Evolutionary conservation across 2,797 vertebrate genomes (phyloP).

Genomic region (Acanthiza pusilla): DNA sequence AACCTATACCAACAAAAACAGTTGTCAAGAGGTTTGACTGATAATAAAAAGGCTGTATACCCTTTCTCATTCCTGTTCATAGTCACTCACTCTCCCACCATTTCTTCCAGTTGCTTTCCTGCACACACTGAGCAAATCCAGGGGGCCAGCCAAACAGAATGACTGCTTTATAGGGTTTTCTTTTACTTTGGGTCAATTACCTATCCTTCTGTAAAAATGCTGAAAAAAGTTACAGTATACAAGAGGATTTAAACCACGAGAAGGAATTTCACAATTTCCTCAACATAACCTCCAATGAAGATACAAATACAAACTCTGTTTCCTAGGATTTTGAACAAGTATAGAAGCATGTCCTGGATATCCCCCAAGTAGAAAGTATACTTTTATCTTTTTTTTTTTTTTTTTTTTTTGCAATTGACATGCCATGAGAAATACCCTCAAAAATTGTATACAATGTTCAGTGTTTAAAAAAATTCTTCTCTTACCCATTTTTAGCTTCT

Average conservation of each 20-base stretch:
- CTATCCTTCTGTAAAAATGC: background rate
- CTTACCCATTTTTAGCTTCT: background rate
- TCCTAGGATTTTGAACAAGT: background rate
- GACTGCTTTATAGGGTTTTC: background rate
- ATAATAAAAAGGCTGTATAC: background rate
- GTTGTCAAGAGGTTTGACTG: background rate
- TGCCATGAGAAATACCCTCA: background rate
- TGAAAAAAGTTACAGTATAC: background rate
- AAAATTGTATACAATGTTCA: background rate
- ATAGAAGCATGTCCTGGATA: background rate
- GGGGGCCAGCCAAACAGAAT: background rate
- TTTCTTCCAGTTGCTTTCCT: background rate
- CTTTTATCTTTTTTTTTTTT: accelerated
- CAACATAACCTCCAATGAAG: background rate
- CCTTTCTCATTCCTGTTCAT: background rate
- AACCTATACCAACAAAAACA: background rate
- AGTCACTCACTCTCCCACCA: background rate
- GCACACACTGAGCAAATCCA: background rate
- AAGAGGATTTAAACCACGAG: background rate
- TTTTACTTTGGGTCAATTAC: background rate
- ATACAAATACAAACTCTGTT: background rate
- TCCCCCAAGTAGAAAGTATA: background rate
- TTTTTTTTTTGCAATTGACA: background rate
- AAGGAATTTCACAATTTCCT: background rate
- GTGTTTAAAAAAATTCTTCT: background rate